Evolutionary conservation across 1,140 invertebrate genomes (phyloP), one percentile per base, ranked within the genome.

Genomic region (Lucilia sericata): DNA sequence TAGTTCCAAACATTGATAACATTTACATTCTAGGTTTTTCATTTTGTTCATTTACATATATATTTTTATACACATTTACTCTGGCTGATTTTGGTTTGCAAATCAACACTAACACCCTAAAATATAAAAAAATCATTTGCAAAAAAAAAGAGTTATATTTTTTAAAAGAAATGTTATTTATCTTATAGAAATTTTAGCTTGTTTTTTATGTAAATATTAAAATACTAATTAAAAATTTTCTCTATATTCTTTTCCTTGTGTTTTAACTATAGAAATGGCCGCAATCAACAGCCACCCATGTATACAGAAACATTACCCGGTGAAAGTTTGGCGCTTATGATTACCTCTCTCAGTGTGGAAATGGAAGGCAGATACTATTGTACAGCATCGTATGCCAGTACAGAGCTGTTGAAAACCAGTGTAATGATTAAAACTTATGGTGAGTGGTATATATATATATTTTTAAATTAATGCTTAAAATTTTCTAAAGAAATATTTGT

Each of bases 341-440:
- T 98, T 88, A 93, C 94, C 74, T 93, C 94, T 42, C 92, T 98
- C 82, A 93, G 94, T 65, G 94, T 95, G 83, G 92, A 94, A 55
- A 95, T 97, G 91, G 94, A 94, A 74, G 97, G 97, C 70, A 94
- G 91, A 83, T 98, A 98, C 91, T 96, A 94, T 70, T 98, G 97
- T 90, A 93, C 93, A 36, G 96, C 96, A 10, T 94, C 91, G 83
- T 97, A 97, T 89, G 95, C 95, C 19, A 94, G 92, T 86, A 94
- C 94, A 74, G 92, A 95, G 87, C 90, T 91, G 34, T 90, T 97
- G 74, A 92, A 91, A 82, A 94, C 94, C 65, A 93, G 92, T 60
- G 95, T 96, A 49, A 92, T 92, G 86, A 93, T 97, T 86, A 94
- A 94, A 87, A 95, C 95, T 85, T 96, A 95, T 87, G 93, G 96